Percentiles rank a stretch among this genome's conserved stretches.
Conservation (phyloP, 2,797 vertebrate genomes). For the Acanthornis magna region DNA sequence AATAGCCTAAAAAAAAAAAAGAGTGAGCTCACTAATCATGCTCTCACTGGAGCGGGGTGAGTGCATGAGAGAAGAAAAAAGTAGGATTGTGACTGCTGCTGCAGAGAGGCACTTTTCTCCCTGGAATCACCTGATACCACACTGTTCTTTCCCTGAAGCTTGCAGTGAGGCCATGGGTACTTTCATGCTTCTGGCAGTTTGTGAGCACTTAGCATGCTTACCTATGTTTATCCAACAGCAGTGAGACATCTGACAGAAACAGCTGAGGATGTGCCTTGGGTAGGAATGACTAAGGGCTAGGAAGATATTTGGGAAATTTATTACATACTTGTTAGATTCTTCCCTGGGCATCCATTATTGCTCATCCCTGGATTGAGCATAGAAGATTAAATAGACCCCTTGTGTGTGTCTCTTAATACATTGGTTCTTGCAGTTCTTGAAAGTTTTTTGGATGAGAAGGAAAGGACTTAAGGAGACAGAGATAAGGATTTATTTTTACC, state of each 20-base stretch:
- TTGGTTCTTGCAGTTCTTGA: not conserved
- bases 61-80: not conserved
- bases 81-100: not conserved
- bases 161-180: not conserved
- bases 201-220: not conserved
- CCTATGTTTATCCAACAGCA: not conserved
- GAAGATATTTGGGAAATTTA: not conserved
- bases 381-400: not conserved
- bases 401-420: not conserved
- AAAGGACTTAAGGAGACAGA: not conserved
- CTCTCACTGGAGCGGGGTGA: fast-evolving
- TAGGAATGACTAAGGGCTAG: not conserved
- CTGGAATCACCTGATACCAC: not conserved
- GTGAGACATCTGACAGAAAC: not conserved
- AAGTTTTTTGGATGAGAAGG: not conserved
- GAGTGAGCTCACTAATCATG: not conserved
- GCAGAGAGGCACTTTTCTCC: not conserved
- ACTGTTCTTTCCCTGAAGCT: not conserved
- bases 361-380: not conserved
- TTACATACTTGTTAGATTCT: not conserved
- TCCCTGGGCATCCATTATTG: not conserved
- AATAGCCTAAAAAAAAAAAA: not conserved
- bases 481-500: not conserved
- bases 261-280: not conserved
- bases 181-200: not conserved